Evolutionary conservation across 2,113 vertebrate genomes (phyloP).

Genomic region (Morone chrysops): DNA sequence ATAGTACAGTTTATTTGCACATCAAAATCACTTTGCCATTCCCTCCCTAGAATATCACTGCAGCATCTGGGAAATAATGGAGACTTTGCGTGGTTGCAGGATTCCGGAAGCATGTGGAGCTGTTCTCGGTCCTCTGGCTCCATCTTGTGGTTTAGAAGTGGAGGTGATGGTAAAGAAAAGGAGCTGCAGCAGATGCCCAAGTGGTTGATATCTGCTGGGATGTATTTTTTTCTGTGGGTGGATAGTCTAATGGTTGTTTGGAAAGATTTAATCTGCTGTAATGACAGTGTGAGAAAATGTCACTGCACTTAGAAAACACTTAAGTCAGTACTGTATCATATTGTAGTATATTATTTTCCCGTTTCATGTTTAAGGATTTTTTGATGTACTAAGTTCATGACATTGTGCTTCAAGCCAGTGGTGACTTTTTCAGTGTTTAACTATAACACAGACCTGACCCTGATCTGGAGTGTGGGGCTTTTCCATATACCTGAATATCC

Average conservation of each 20-base stretch:
- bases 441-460: not conserved
- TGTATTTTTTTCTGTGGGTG: not conserved
- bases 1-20: conserved; percentile 28
- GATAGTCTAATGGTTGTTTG: not conserved
- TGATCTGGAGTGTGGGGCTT: too few species aligned
- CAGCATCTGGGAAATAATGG: conserved; percentile 55
- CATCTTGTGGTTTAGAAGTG: conserved; percentile 26
- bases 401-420: not conserved
- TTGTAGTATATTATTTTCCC: not conserved
- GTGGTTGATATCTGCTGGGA: not conserved
- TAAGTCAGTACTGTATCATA: not conserved
- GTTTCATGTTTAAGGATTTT: conserved; percentile 3
- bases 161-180: not conserved
- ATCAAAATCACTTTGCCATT: conserved; percentile 7
- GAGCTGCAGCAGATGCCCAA: not conserved
- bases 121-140: conserved; percentile 45
- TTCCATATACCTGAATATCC: too few species aligned
- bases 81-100: conserved; percentile 53
- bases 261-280: not conserved
- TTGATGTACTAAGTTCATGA: not conserved
- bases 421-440: not conserved
- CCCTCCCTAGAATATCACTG: conserved; percentile 19
- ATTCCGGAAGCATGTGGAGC: not conserved
- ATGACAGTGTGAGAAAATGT: not conserved
- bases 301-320: not conserved